Evolutionary conservation across 2,797 vertebrate species (phyloP).

Genomic region (Sebastes taczanowskii): DNA sequence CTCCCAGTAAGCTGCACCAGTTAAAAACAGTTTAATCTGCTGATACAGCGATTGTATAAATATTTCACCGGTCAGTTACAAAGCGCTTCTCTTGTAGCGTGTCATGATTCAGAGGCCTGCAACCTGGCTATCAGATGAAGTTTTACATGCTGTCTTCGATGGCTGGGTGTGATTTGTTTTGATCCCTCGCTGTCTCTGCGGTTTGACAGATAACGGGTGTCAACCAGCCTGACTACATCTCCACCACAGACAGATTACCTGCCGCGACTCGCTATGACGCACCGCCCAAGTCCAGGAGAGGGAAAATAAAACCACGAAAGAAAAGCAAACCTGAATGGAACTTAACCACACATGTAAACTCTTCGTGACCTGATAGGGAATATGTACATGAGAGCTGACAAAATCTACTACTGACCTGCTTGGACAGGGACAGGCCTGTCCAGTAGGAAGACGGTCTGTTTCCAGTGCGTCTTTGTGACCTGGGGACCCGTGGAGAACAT

Average conservation of each 20-base stretch:
- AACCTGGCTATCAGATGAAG: conserved; percentile 68
- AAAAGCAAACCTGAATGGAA: not conserved
- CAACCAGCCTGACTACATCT: conserved; percentile 63
- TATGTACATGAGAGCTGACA: not conserved
- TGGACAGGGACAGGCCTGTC: conserved; percentile 88
- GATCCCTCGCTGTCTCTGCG: conserved; percentile 63
- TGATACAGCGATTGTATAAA: conserved; percentile 26
- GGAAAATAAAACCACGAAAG: conserved; percentile 1
- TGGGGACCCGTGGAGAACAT: conserved; percentile 92
- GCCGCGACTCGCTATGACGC: conserved; percentile 13
- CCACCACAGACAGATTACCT: conserved; percentile 69
- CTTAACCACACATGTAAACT: not conserved
- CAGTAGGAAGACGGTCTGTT: conserved; percentile 92
- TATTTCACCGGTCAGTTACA: conserved; percentile 42
- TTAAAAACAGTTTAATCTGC: conserved; percentile 13
- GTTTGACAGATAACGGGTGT: conserved; percentile 77
- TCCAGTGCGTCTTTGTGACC: conserved; percentile 93
- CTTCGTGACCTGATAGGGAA: fast-evolving
- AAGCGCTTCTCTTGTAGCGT: conserved; percentile 1
- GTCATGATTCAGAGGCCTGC: conserved; percentile 47
- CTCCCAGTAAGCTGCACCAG: not conserved
- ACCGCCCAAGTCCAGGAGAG: not conserved
- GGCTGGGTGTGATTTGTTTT: conserved; percentile 67
- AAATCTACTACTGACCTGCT: conserved; percentile 81
- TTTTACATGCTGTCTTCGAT: conserved; percentile 75